phyloP scores from a whole-genome alignment of 2,113 vertebrate species.

The Rhineura floridana region DNA sequence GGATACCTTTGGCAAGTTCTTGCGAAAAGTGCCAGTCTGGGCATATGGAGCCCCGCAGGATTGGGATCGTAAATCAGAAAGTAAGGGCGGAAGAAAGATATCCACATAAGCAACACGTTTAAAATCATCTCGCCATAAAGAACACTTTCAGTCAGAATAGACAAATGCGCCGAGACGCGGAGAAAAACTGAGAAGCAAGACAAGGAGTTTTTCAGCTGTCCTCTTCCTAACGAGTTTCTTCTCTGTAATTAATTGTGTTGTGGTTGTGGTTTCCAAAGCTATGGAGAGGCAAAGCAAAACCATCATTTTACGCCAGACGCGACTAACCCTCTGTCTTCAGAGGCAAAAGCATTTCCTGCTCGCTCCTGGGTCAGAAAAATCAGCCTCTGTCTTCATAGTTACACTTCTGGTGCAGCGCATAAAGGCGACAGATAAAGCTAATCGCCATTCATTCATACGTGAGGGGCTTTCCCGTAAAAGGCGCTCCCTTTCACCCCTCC shows the following conservation, averaged over 20 bases:
- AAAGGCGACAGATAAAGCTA: slow-evolving; percentile 72
- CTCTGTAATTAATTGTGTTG: background rate
- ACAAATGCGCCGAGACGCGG: background rate
- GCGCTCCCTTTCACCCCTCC: slow-evolving; percentile 8
- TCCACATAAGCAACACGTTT: background rate
- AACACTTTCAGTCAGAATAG: background rate
- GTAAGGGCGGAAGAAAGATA: slow-evolving; percentile 15
- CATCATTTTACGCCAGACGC: slow-evolving; percentile 45
- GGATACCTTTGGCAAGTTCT: slow-evolving; percentile 40
- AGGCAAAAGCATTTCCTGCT: slow-evolving; percentile 42
- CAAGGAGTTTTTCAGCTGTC: background rate
- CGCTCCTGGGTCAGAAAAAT: slow-evolving; percentile 67
- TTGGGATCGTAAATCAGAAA: slow-evolving; percentile 3
- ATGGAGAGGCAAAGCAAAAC: slow-evolving; percentile 44
- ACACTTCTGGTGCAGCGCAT: slow-evolving; percentile 58
- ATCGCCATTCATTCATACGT: slow-evolving; percentile 67
- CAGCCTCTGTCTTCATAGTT: slow-evolving; percentile 65
- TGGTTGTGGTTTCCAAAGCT: background rate
- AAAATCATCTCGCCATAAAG: background rate
- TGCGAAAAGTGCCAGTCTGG: slow-evolving; percentile 22
- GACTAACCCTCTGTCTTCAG: slow-evolving; percentile 36
- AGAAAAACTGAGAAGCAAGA: background rate
- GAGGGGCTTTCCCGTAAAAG: slow-evolving; percentile 36
- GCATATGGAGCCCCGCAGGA: background rate
- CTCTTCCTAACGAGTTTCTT: background rate